Evolutionary conservation across 2,113 vertebrate genomes (phyloP), one percentile per base, ranked within the genome.

Genomic region (Dasyprocta punctata): DNA sequence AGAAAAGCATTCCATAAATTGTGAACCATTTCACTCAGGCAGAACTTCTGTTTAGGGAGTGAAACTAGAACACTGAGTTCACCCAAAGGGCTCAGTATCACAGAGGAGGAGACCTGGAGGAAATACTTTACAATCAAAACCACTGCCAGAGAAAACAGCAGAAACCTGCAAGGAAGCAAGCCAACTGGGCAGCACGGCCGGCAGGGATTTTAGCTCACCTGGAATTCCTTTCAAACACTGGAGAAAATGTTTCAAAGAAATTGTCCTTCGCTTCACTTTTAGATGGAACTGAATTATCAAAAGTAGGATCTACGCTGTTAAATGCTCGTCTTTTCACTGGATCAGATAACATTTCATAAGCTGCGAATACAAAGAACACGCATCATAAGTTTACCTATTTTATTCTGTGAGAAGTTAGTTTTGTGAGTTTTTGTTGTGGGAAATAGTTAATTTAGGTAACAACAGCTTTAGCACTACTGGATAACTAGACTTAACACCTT

Each of bases 241-340:
- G 98, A 41, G 98, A 95, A 97, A 99, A 99, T 28, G 99, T 99
- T 97, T 99, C 98, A 2, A 99, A 99, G 97, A 99, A 99, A 95
- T 99, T 99, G 54, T 99, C 99, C 97, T 99, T 99, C 95, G 99
- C 99, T 98, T 99, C 99, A 97, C 99, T 98, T 98, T 99, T 99
- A 83, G 99, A 99, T 97, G 99, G 99, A 97, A 99, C 99, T 0
- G 98, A 95, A 87, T 99, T 99, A 98, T 99, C 99, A 92, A 99
- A 99, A 95, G 99, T 99, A 20, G 99, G 99, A 97, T 99, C 99
- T 69, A 99, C 99, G 69, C 99, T 99, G 98, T 99, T 99, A 90
- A 99, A 99, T n/a, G 99, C 99, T 98, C 99, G 98, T 87, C 99
- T 99, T 98, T 99, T 99, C 97, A 99, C 97, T 0, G 99, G 99